Evolutionary conservation across 2,113 vertebrate species (phyloP).

Genomic region (Tapirus terrestris): DNA sequence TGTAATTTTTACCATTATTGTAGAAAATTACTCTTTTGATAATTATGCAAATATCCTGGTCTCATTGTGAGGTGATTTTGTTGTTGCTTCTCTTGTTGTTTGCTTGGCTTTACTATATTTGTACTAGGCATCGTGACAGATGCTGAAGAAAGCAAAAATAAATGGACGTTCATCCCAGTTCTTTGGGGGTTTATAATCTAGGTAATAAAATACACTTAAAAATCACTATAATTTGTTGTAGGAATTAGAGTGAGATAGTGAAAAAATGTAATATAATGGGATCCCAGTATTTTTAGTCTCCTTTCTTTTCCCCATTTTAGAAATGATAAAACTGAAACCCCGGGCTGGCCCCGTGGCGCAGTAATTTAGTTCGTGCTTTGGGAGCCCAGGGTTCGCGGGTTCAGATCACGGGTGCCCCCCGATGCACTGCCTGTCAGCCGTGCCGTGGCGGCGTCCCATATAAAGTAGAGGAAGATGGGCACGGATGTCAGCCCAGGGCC

Average conservation of each 20-base stretch:
- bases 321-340: conserved; percentile 5
- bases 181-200: background rate
- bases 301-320: background rate
- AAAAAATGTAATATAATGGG: background rate
- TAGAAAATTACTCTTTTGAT: conserved; percentile 10
- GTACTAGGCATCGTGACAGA: background rate
- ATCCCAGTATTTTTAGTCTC: conserved; percentile 22
- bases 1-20: background rate
- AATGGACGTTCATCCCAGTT: background rate
- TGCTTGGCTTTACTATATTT: conserved; percentile 6
- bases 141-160: background rate
- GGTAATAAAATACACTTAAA: background rate
- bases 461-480: too few species aligned
- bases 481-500: too few species aligned
- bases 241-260: conserved; percentile 8
- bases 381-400: too few species aligned
- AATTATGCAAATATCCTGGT: background rate
- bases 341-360: too few species aligned
- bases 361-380: too few species aligned
- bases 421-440: too few species aligned
- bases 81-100: background rate
- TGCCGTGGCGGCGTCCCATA: too few species aligned
- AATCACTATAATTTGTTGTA: background rate
- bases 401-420: too few species aligned
- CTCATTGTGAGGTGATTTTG: conserved; percentile 11